Base-by-base conservation (phyloP, 2,888 invertebrate genomes). In the Andrena bicolor region DNA sequence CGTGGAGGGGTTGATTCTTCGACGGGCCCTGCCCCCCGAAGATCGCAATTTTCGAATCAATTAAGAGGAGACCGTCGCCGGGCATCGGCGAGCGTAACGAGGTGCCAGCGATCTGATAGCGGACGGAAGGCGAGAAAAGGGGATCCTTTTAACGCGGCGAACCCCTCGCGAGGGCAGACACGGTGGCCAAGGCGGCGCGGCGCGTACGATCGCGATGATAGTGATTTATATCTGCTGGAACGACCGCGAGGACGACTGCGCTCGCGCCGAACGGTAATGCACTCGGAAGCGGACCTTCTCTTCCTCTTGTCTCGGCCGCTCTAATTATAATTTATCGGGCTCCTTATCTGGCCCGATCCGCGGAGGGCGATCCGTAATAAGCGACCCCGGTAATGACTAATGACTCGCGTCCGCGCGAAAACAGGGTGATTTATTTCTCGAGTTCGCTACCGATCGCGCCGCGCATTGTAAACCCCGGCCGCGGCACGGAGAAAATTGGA, bases 181-280 rank as follows among this genome's bases (percentile, higher is more conserved):
- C 75, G 74, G 76, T 84, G 76, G 82, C 75, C 85, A 63, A 51
- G 64, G 26, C 23, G 53, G 53, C 10, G 23, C 53, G 60, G 58
- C 80, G 64, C 75, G 78, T 81, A 83, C 82, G 85, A 83, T 82
- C 77, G 75, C 80, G 71, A 84, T 41, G 41, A 41, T 83, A 84
- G 90, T 91, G 91, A 91, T 91, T 92, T 92, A 91, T 92, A 91
- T 89, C 90, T 76, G 83, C 71, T 80, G 60, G 30, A 64, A 70
- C 61, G 32, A 61, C 56, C 23, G 23, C 56, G 56, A 23, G 56
- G 41, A 41, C 83, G 73, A 51, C 48, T 35, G 61, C 74, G 73
- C 73, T 73, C 70, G 78, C 26, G 81, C 53, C 53, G 53, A 20
- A 23, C 23, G 69, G 80, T 80, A 85, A 71, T 80, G 76, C 76